These are phyloP conservation scores for Bimastos eiseni DNA, from an alignment of 2,888 invertebrate genomes.

Conservation along the genomic window DNA sequence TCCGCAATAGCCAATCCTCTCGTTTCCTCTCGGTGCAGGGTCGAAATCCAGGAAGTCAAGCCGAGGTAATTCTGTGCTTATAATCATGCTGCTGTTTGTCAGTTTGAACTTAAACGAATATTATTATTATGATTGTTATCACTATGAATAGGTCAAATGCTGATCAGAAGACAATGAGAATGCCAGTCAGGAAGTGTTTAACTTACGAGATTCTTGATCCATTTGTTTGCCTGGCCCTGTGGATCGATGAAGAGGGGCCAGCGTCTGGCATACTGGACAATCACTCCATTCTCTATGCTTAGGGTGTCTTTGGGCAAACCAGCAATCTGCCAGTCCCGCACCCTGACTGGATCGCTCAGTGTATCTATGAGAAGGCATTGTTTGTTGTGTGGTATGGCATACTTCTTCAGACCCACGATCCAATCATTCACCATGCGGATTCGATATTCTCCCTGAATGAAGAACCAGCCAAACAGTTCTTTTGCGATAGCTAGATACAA, in stretches of 20 bases:
- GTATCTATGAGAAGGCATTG: constrained; percentile 57
- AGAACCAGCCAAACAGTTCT: not conserved
- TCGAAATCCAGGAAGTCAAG: too few species aligned
- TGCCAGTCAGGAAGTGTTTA: too few species aligned
- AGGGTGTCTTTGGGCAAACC: constrained; percentile 62
- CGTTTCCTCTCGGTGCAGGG: too few species aligned
- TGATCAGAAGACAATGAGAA: too few species aligned
- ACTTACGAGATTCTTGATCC: constrained; percentile 62
- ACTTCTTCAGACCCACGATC: constrained; percentile 53
- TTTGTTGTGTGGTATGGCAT: constrained; percentile 59
- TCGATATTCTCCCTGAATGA: constrained; percentile 59
- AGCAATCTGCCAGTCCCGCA: constrained; percentile 63
- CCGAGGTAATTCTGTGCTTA: too few species aligned
- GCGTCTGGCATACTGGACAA: constrained; percentile 59
- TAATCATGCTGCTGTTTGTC: too few species aligned
- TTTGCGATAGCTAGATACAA: too few species aligned
- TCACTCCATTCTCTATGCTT: constrained; percentile 63
- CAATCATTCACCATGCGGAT: constrained; percentile 55
- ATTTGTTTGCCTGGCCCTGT: constrained; percentile 64
- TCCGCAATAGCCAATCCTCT: too few species aligned
- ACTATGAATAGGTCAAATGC: too few species aligned
- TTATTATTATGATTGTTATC: too few species aligned
- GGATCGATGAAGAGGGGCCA: constrained; percentile 64
- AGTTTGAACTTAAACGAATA: too few species aligned
- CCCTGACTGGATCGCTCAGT: constrained; percentile 62